These are phyloP conservation scores for Noctua janthe DNA, from an alignment of 2,888 invertebrate species.

Conservation along the genomic window DNA sequence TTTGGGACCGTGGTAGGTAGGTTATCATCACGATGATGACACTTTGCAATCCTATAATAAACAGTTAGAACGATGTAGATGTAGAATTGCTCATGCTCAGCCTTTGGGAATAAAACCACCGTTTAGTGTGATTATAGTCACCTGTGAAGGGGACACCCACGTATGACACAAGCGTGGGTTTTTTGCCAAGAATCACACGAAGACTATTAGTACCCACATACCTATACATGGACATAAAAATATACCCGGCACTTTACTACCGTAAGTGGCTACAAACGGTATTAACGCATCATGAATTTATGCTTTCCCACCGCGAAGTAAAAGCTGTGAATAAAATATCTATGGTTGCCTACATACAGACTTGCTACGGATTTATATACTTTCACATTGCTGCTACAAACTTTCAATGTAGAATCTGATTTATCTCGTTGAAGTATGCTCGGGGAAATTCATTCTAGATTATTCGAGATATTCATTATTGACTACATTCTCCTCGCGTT, in stretches of 20 bases:
- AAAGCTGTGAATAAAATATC: conserved; percentile 58
- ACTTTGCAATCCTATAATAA: background rate
- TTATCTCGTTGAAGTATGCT: conserved; percentile 55
- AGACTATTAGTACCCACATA: background rate
- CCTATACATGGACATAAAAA: conserved; percentile 22
- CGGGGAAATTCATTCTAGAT: conserved; percentile 50
- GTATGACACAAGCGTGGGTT: background rate
- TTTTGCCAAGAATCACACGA: conserved; percentile 12
- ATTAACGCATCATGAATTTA: conserved; percentile 58
- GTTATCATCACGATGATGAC: background rate
- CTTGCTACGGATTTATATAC: background rate
- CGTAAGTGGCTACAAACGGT: conserved; percentile 39
- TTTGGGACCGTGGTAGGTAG: background rate
- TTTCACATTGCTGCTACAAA: conserved; percentile 33
- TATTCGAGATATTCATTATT: conserved; percentile 47
- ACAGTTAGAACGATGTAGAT: background rate
- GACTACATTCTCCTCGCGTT: conserved; percentile 22
- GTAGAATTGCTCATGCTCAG: background rate
- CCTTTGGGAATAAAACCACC: background rate
- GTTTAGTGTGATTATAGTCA: background rate
- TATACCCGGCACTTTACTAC: conserved; percentile 27
- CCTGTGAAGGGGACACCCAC: background rate
- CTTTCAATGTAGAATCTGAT: conserved; percentile 49
- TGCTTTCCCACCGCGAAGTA: conserved; percentile 43
- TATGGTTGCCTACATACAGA: conserved; percentile 18